Percentiles rank a stretch among this genome's conserved stretches.
These are phyloP conservation scores for Intellagama lesueurii DNA, from an alignment of 2,797 vertebrate species.

Conservation along the genomic window DNA sequence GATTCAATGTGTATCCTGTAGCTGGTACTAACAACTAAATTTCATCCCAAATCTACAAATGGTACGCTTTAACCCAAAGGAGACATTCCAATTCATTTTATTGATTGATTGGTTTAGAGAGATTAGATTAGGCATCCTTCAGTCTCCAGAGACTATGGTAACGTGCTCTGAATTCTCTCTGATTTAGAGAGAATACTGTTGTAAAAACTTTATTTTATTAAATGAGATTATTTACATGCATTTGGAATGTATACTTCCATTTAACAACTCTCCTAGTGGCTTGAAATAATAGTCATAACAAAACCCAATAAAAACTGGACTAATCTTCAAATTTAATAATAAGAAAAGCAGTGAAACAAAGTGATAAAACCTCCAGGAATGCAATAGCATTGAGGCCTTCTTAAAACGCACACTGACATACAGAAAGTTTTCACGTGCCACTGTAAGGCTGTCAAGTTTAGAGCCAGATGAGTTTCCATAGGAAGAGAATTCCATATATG, in stretches of 20 bases:
- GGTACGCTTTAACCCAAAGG: not conserved
- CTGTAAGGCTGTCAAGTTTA: not conserved
- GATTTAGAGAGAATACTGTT: too few species aligned
- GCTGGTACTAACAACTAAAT: too few species aligned
- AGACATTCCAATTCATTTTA: not conserved
- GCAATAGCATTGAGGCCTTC: not conserved
- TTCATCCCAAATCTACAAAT: not conserved
- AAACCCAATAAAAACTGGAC: not conserved
- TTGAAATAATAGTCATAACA: not conserved
- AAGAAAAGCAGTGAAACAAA: not conserved
- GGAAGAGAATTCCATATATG: too few species aligned
- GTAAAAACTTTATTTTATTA: not conserved
- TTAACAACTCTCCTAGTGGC: not conserved
- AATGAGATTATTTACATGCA: not conserved
- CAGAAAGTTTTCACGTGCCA: not conserved
- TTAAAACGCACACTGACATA: not conserved
- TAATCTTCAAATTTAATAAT: not conserved
- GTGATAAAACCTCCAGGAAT: not conserved
- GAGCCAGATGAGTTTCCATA: not conserved
- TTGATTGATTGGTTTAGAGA: too few species aligned
- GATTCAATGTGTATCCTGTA: too few species aligned
- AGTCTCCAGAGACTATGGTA: too few species aligned
- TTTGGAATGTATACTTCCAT: not conserved
- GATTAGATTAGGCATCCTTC: too few species aligned
- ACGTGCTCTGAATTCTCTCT: too few species aligned